These are phyloP conservation scores for Condylura cristata DNA, from an alignment of 2,113 vertebrate genomes.

Conservation along the genomic window DNA sequence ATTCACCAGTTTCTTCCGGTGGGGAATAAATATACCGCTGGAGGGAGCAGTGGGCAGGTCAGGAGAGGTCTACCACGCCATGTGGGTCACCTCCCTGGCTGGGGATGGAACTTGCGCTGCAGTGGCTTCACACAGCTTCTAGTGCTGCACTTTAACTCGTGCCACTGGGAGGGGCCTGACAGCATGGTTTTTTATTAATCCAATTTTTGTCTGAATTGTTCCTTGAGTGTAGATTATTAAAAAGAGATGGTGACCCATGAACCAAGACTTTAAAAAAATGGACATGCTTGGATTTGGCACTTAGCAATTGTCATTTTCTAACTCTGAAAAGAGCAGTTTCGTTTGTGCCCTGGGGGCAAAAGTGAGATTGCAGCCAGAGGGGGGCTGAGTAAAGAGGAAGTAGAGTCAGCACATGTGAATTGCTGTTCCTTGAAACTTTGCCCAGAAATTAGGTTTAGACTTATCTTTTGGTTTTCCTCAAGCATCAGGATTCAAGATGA, in stretches of 20 bases:
- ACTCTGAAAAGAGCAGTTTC: background rate
- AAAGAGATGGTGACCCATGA: background rate
- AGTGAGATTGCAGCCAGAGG: background rate
- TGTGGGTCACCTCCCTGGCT: too few relatives aligned
- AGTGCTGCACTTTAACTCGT: too few relatives aligned
- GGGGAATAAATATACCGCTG: too few relatives aligned
- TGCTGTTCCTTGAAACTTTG: constrained; percentile 12
- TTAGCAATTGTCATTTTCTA: constrained; percentile 10
- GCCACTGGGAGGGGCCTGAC: too few relatives aligned
- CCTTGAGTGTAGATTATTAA: background rate
- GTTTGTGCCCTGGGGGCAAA: background rate
- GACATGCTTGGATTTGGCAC: background rate
- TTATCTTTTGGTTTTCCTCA: constrained; percentile 45
- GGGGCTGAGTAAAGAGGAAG: background rate
- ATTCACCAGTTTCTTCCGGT: too few relatives aligned
- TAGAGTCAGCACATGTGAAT: background rate
- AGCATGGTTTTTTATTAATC: background rate
- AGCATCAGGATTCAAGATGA: constrained; percentile 36
- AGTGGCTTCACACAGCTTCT: too few relatives aligned
- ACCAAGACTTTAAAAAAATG: background rate
- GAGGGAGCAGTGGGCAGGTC: too few relatives aligned
- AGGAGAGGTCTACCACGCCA: too few relatives aligned
- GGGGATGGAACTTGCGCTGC: too few relatives aligned
- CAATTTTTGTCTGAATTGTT: background rate
- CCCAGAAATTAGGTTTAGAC: background rate